Evolutionary conservation across 2,797 vertebrate genomes (phyloP), one percentile per base, ranked within the genome.

Genomic region (Pelobates cultripes): DNA sequence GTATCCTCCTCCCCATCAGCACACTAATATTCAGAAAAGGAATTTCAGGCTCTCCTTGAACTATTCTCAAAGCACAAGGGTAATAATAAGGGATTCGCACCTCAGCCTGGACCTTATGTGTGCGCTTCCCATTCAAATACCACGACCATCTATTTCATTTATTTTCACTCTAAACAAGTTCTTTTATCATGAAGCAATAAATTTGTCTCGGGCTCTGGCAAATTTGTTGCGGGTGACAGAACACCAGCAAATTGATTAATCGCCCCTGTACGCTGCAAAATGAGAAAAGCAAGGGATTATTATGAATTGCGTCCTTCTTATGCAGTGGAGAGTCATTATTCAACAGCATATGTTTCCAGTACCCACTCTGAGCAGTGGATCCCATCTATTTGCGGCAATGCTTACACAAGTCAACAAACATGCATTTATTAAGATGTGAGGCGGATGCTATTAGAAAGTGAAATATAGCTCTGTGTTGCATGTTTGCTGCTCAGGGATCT

Each of bases 261-360:
- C 94, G 91, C 93, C 89, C 93, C 93, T 91, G 90, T 94, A 94
- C 89, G 67, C 87, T 83, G 92, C 93, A 94, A 94, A 94, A 95
- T 94, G 92, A 95, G 93, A 94, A 95, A 94, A 94, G 92, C 91
- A 93, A 94, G 94, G 95, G 96, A 97, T 97, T 96, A 96, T 97
- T 98, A 98, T 97, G 96, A 96, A 98, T 98, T 95, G 95, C 94
- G 94, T 94, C 92, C 95, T 94, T 96, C 94, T 93, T 92, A 93
- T 90, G 90, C 93, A 91, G 95, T 95, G 93, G 96, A 93, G 96
- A 96, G 95, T 97, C 96, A 98, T 98, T 97, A 98, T 96, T 98
- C 96, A 97, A 94, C 95, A 91, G 94, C 93, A 95, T 94, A 95
- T 88, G 92, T 92, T 93, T 88, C 91, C 93, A 92, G 92, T 94